Conservation (phyloP, 2,888 invertebrate species). For the Cataglyphis albicans region DNA sequence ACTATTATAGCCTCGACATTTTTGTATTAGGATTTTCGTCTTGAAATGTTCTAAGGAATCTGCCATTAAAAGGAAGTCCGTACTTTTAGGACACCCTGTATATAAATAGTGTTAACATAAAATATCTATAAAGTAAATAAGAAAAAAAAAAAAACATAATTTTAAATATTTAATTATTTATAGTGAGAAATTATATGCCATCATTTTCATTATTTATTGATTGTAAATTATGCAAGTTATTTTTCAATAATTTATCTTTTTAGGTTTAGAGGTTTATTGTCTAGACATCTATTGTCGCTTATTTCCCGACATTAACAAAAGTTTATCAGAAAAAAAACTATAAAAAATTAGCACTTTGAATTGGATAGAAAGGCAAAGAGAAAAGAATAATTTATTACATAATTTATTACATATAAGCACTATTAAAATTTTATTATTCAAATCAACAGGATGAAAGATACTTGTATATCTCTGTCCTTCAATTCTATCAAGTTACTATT, state of each 20-base stretch:
- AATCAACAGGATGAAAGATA: slow-evolving; percentile 12
- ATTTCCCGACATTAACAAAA: not conserved
- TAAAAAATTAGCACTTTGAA: not conserved
- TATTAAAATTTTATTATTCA: slow-evolving; percentile 5
- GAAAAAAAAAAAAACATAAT: not conserved
- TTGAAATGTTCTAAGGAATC: too few relatives aligned
- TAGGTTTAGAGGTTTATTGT: not conserved
- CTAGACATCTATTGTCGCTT: not conserved
- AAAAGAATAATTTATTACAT: not conserved
- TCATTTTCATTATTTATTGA: not conserved
- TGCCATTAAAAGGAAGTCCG: too few relatives aligned
- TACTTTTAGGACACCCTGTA: too few relatives aligned
- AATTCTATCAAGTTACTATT: slow-evolving; percentile 34
- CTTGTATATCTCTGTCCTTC: not conserved
- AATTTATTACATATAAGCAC: not conserved
- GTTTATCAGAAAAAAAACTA: not conserved
- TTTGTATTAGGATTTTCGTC: too few relatives aligned
- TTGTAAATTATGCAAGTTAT: not conserved
- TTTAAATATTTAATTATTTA: slow-evolving; percentile 6
- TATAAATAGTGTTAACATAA: not conserved
- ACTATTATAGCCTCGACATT: too few relatives aligned
- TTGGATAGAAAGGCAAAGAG: not conserved
- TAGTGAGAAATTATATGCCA: not conserved
- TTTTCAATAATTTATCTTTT: not conserved
- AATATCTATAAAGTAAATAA: not conserved